Percentiles rank a stretch among this genome's conserved stretches.
Evolutionary conservation across 2,888 invertebrate genomes (phyloP).

Genomic region (Pristionchus arcanus): DNA sequence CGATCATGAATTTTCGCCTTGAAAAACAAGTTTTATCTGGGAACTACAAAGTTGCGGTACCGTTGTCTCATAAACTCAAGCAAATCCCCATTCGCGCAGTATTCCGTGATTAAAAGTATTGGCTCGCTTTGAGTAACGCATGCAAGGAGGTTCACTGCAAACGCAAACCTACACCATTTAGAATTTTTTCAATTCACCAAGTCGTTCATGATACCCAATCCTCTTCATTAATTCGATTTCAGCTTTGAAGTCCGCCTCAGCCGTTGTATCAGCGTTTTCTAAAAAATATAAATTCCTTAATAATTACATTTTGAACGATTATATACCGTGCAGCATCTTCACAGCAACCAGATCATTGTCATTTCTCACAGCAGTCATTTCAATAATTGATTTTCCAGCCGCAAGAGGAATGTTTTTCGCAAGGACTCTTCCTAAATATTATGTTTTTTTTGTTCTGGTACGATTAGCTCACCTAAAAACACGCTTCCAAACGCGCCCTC

Average conservation of each 20-base stretch:
- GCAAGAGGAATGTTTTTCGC: not conserved
- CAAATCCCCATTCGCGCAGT: conserved; percentile 29
- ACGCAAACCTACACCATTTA: too few relatives aligned
- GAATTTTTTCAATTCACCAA: not conserved
- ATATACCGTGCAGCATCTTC: conserved; percentile 6
- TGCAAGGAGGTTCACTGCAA: conserved; percentile 31
- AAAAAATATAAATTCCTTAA: too few relatives aligned
- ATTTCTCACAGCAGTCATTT: not conserved
- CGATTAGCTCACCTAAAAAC: not conserved
- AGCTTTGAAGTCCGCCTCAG: not conserved
- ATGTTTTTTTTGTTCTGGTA: too few relatives aligned
- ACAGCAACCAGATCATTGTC: not conserved
- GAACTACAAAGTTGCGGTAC: too few relatives aligned
- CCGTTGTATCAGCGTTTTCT: not conserved
- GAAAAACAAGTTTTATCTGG: too few relatives aligned
- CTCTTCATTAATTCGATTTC: conserved; percentile 29
- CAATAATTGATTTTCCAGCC: not conserved
- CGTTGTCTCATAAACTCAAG: not conserved
- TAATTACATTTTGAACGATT: too few relatives aligned
- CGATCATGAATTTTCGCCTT: conserved; percentile 15
- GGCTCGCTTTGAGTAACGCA: not conserved
- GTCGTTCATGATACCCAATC: conserved; percentile 41
- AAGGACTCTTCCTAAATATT: not conserved
- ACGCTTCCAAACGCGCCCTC: conserved; percentile 3
- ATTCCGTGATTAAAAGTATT: conserved; percentile 11